Evolutionary conservation across 2,888 invertebrate species (phyloP), one percentile per base, ranked within the genome.

Genomic region (Girardia tigrina): DNA sequence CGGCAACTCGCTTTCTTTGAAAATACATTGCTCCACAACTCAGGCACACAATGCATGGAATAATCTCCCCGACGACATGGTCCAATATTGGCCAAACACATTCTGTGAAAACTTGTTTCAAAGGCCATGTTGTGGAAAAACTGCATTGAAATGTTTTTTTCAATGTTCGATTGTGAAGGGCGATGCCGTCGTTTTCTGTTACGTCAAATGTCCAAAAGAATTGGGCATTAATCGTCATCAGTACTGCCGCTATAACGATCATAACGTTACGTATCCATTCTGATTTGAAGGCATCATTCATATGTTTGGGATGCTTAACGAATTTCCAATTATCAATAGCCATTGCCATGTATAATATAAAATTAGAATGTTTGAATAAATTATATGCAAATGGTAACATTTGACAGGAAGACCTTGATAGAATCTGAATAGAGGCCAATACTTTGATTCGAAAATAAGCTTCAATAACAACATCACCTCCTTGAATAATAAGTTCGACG

Each of bases 151-250:
- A 28, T 28, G 71, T 28, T 28, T 28, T 4, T 20, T 71, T 71
- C 14, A 71, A 28, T 6, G 71, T 71, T 28, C 29, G 71, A 27
- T 28, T 28, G n/a, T 71, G 71, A 28, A 71, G 29, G 23, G 16
- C 27, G 20, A 28, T 71, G 71, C 29, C 27, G n/a, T 71, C 71
- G 23, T 27, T 28, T 27, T 28, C 29, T n/a, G 71, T 71, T 12
- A 71, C 29, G 23, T 71, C 73, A 42, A 73, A 73, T 6, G 73
- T 73, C 73, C 73, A 73, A 20, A 73, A 36, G 69, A 73, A 73
- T 42, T 73, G 73, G 23, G 29, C 73, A 70, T 73, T 73, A 2
- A 73, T 14, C 1, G 73, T 73, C 29, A 73, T 28, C 4, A 73
- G 16, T 26, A 73, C 29, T 16, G 73, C 73, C 4, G 26, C 29